A percentile compares a stretch with the other conserved stretches of the same genome.
These are phyloP conservation scores for Siniperca knerii DNA, from an alignment of 2,113 vertebrate genomes.

Conservation along the genomic window DNA sequence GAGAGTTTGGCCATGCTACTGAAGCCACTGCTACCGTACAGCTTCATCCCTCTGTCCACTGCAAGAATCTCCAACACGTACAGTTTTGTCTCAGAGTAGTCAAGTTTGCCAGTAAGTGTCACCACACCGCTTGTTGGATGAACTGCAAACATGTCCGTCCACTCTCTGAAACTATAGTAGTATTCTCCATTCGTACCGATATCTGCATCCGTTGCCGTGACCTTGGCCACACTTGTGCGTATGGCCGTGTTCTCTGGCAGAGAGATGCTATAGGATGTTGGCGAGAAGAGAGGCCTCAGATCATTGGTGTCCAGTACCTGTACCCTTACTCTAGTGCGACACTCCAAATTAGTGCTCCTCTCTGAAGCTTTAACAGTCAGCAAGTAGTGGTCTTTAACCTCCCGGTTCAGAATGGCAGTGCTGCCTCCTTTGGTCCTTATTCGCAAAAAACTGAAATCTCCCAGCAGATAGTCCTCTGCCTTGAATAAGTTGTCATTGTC, in stretches of 20 bases:
- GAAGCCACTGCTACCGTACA: slow-evolving; percentile 96
- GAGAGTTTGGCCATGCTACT: slow-evolving; percentile 96
- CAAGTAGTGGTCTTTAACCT: slow-evolving; percentile 95
- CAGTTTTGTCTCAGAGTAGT: slow-evolving; percentile 87
- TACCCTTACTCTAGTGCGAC: slow-evolving; percentile 89
- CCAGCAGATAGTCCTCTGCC: slow-evolving; percentile 94
- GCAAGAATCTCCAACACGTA: slow-evolving; percentile 97
- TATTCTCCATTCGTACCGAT: slow-evolving; percentile 98
- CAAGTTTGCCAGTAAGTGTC: slow-evolving; percentile 92
- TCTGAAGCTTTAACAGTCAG: slow-evolving; percentile 94
- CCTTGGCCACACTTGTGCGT: slow-evolving; percentile 92
- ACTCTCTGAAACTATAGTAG: slow-evolving; percentile 97
- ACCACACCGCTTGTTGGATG: slow-evolving; percentile 95
- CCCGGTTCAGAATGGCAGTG: slow-evolving; percentile 96
- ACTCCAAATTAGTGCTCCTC: slow-evolving; percentile 88
- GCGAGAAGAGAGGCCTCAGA: slow-evolving; percentile 95
- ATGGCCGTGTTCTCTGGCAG: slow-evolving; percentile 93
- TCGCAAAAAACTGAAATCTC: slow-evolving; percentile 97
- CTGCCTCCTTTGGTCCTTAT: slow-evolving; percentile 99
- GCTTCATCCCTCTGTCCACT: slow-evolving; percentile 95
- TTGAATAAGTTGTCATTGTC: slow-evolving; percentile 98
- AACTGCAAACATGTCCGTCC: slow-evolving; percentile 96
- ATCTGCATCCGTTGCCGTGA: slow-evolving; percentile 97
- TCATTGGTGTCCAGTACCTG: slow-evolving; percentile 98
- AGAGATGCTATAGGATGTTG: slow-evolving; percentile 95